Percentiles rank a stretch among this genome's conserved stretches.
Conservation (phyloP, 2,113 vertebrate genomes). For the Xiphorhynchus elegans region DNA sequence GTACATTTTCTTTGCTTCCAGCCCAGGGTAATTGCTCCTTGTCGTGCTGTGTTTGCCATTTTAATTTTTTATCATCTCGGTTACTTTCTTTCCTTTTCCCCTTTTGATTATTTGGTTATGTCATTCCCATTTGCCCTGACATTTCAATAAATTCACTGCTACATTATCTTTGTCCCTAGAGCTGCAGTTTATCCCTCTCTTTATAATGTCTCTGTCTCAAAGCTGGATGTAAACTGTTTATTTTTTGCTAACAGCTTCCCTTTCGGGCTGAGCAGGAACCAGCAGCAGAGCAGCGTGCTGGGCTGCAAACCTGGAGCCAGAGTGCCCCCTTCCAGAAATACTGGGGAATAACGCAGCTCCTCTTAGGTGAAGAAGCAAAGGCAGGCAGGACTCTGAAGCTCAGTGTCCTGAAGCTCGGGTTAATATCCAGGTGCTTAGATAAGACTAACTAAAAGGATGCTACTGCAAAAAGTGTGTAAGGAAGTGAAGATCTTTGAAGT, state of each 20-base stretch:
- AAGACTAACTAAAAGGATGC: neutral
- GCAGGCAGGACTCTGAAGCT: neutral
- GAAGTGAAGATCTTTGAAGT: neutral
- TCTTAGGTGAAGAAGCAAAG: rapidly evolving
- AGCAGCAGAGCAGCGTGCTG: neutral
- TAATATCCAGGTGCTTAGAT: neutral
- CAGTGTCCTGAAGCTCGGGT: too few species aligned
- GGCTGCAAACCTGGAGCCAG: neutral
- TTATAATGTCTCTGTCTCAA: slow-evolving; percentile 12
- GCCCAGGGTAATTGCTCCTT: slow-evolving; percentile 19
- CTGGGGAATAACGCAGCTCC: neutral
- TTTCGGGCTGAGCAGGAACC: neutral
- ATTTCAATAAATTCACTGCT: slow-evolving; percentile 51
- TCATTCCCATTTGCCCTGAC: slow-evolving; percentile 38
- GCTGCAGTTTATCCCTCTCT: slow-evolving; percentile 17
- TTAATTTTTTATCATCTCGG: slow-evolving; percentile 48
- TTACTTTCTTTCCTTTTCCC: slow-evolving; percentile 7
- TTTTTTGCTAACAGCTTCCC: slow-evolving; percentile 35
- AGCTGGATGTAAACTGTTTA: slow-evolving; percentile 15
- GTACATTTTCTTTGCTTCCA: slow-evolving; percentile 5
- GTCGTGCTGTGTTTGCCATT: slow-evolving; percentile 41
- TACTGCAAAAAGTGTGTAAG: neutral
- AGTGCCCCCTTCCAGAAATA: slow-evolving; percentile 50
- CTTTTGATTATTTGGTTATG: slow-evolving; percentile 39
- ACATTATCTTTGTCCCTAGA: slow-evolving; percentile 42